Conservation (phyloP, 2,888 invertebrate genomes). For the Anarsia innoxiella region DNA sequence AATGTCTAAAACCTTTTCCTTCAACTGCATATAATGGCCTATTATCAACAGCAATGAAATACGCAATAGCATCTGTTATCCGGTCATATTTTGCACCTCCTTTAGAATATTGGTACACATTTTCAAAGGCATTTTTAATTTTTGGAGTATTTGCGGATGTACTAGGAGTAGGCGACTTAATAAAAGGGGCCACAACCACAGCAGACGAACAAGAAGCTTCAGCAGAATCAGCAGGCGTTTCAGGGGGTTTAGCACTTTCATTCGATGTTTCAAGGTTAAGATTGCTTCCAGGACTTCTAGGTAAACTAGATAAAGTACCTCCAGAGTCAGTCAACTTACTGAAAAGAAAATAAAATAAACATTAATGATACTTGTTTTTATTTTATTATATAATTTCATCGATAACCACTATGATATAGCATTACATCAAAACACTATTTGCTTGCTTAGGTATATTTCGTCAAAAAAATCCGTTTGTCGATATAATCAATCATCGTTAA, state of each 20-base stretch:
- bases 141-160: slow-evolving; percentile 3
- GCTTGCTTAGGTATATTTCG: neutral
- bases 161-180: slow-evolving; percentile 2
- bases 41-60: slow-evolving; percentile 3
- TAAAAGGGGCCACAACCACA: slow-evolving; percentile 2
- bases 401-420: neutral
- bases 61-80: slow-evolving; percentile 1
- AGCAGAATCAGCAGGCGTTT: slow-evolving; percentile 4
- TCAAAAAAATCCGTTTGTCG: slow-evolving; percentile 3
- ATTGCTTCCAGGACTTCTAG: slow-evolving; percentile 3
- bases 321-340: slow-evolving; percentile 1
- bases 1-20: slow-evolving; percentile 3
- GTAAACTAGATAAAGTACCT: slow-evolving; percentile 1
- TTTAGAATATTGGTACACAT: slow-evolving; percentile 4
- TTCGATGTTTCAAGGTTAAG: slow-evolving; percentile 2
- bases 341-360: neutral
- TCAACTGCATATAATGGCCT: neutral
- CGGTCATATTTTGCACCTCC: slow-evolving; percentile 3
- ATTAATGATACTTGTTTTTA: neutral
- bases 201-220: slow-evolving; percentile 4
- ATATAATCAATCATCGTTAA: neutral
- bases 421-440: neutral
- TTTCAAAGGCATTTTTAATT: slow-evolving; percentile 6
- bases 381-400: no score
- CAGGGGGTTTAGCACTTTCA: slow-evolving; percentile 1